phyloP scores from a whole-genome alignment of 1,140 invertebrate species.

The Phenacoccus solenopsis region DNA sequence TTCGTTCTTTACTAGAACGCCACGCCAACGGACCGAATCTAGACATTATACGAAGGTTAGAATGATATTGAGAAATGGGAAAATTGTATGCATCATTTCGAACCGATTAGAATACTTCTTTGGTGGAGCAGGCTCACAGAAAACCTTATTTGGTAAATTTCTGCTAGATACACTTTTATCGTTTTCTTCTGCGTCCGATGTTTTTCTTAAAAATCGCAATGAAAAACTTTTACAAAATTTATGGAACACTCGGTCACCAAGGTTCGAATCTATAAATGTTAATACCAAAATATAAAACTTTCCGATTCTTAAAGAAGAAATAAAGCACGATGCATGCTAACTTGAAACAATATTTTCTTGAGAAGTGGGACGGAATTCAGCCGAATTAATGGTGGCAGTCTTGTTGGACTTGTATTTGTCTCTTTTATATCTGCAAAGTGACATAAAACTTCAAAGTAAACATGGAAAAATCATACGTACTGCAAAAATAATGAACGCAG shows the following conservation, averaged over 20 bases:
- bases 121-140: background rate
- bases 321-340: too few relatives aligned
- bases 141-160: background rate
- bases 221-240: conserved; percentile 59
- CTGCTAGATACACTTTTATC: background rate
- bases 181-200: background rate
- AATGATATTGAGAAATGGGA: background rate
- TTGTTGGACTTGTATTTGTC: background rate
- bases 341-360: background rate
- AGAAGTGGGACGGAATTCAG: background rate
- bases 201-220: conserved; percentile 42
- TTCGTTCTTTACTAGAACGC: conserved; percentile 55
- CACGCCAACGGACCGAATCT: conserved; percentile 56
- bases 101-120: background rate
- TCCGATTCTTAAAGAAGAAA: too few relatives aligned
- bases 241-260: conserved; percentile 41
- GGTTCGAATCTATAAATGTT: conserved; percentile 11
- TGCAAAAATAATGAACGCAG: too few relatives aligned
- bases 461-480: background rate
- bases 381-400: background rate
- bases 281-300: too few relatives aligned
- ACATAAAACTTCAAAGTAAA: background rate
- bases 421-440: background rate
- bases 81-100: background rate
- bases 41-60: conserved; percentile 22